Base-by-base conservation (phyloP, 2,113 vertebrate genomes). In the Saguinus imperator region DNA sequence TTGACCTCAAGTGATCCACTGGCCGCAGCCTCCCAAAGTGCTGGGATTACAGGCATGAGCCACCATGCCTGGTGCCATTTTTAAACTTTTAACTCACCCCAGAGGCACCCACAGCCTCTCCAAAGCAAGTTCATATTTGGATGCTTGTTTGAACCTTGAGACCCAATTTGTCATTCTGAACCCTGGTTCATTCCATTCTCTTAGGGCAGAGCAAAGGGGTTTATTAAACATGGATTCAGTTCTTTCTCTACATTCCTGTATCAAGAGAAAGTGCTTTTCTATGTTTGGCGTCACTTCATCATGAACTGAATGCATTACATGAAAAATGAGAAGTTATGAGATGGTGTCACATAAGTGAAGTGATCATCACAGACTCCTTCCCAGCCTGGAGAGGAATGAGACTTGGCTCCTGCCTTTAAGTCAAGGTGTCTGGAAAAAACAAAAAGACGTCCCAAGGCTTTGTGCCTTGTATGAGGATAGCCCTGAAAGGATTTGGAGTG, bases 281-380 rank as follows among this genome's bases (percentile, higher is more conserved):
- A 1, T 55, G 52, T 94, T 79, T 40, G 45, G 35, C 35, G 14
- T 58, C 58, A 16, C 23, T 50, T 91, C 3, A 25, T 55, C 16
- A 5, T 48, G 48, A 68, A 27, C 0, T 82, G 37, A 75, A 27
- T 1, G 3, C 18, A 5, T 7, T 43, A 82, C 37, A 50, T 37
- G 35, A 57, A 70, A 92, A 88, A 23, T 43, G 73, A 79, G 29
- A 81, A 58, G 58, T 66, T 13, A 21, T 6, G 3, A 68, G 73
- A 5, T 48, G 5, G 37, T 45, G 58, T 86, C 40, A 8, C 9
- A 4, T 68, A 48, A 45, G 58, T 13, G 32, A 70, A 35, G 61
- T 0, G 0, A 3, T 25, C 6, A 11, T 5, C 37, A 3, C 29
- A 55, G 16, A 48, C 48, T 23, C 25, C 16, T 0, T 55, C n/a